Percentiles rank a stretch among this genome's conserved stretches.
These are phyloP conservation scores for Nannospalax galili DNA, from an alignment of 2,113 vertebrate genomes.

Conservation along the genomic window DNA sequence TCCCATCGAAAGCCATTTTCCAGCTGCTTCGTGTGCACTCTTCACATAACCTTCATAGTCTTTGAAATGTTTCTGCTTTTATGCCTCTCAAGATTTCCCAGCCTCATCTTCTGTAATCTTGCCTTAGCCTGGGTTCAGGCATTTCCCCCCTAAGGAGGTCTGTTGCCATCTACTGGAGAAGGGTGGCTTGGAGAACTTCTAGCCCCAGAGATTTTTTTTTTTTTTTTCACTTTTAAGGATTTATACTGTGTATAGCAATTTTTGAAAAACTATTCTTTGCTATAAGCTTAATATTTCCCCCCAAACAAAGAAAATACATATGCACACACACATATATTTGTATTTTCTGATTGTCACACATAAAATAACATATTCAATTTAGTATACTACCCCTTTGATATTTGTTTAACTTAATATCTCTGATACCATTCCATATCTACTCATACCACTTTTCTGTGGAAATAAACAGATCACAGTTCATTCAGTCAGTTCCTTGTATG, in stretches of 20 bases:
- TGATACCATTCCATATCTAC: background rate
- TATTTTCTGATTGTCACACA: background rate
- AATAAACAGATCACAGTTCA: background rate
- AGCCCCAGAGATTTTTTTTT: no score
- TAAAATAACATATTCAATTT: background rate
- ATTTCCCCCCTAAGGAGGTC: background rate
- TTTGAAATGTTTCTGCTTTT: constrained; percentile 3
- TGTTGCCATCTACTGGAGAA: background rate
- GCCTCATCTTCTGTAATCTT: background rate
- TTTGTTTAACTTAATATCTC: background rate
- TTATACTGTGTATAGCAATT: background rate
- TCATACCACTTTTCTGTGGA: background rate
- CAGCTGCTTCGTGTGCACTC: background rate
- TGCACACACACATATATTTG: background rate
- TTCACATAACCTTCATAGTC: background rate
- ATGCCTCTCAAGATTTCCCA: background rate
- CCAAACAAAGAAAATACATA: background rate
- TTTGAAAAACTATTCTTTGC: background rate
- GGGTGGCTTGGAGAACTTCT: background rate
- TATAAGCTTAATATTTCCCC: constrained; percentile 2
- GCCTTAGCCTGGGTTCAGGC: background rate
- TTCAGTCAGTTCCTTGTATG: background rate
- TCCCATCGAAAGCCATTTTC: constrained; percentile 28
- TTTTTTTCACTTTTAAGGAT: background rate
- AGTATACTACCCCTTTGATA: background rate